phyloP scores from a whole-genome alignment of 2,797 vertebrate genomes.

The Vespertilio murinus region DNA sequence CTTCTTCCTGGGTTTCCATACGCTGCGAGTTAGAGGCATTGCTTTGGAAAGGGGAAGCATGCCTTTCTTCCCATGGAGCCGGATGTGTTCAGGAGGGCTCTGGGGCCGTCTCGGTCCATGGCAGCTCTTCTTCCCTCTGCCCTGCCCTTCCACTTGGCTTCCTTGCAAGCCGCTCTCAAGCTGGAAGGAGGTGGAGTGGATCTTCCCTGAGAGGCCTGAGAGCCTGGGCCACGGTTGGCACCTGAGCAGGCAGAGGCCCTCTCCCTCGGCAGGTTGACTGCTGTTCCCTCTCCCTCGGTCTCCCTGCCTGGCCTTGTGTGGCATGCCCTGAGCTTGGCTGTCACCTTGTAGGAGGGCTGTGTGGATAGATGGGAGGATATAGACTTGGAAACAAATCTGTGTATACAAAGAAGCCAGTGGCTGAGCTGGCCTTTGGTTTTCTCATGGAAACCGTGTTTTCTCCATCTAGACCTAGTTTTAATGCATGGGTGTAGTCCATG shows the following conservation, averaged over 20 bases:
- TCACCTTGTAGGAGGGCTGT: background rate
- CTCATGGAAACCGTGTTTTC: background rate
- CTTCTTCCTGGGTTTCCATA: background rate
- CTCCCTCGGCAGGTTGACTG: background rate
- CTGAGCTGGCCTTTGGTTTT: background rate
- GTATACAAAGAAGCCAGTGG: background rate
- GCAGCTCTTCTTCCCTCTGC: background rate
- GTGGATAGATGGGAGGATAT: background rate
- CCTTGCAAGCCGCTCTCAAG: no score
- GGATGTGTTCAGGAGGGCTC: background rate
- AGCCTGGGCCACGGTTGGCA: background rate
- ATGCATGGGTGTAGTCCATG: background rate
- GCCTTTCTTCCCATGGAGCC: background rate
- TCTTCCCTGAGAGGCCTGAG: background rate
- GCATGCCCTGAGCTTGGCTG: background rate
- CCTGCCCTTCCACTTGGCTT: background rate
- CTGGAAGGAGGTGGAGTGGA: background rate
- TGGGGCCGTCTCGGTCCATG: fast-evolving
- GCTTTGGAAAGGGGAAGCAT: fast-evolving
- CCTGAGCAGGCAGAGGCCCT: background rate
- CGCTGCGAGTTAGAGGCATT: background rate
- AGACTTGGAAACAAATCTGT: background rate
- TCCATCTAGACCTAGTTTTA: background rate
- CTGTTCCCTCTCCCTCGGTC: fast-evolving
- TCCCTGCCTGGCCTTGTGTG: background rate